These are phyloP conservation scores for Adela reaumurella DNA, from an alignment of 2,888 invertebrate genomes.

Conservation along the genomic window DNA sequence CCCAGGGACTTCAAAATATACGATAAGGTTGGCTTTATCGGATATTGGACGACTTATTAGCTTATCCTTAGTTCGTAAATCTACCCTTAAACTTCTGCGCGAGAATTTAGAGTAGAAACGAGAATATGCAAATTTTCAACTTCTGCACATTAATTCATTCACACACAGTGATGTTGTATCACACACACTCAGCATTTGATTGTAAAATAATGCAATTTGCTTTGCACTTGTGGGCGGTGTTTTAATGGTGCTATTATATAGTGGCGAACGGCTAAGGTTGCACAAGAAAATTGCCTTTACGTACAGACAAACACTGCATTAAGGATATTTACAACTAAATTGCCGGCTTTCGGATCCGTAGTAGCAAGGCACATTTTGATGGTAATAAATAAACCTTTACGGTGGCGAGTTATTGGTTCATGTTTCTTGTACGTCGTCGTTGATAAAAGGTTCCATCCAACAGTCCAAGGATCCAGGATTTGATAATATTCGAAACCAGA, in stretches of 20 bases:
- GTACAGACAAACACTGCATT: constrained; percentile 25
- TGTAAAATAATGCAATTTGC: constrained; percentile 50
- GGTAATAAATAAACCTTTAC: constrained; percentile 6
- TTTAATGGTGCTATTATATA: constrained; percentile 48
- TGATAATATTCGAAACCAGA: too few species aligned
- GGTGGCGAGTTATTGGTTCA: background rate
- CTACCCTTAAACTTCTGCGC: too few species aligned
- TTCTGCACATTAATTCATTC: background rate
- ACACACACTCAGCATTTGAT: constrained; percentile 52
- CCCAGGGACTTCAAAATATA: too few species aligned
- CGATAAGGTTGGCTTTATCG: too few species aligned
- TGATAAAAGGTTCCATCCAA: too few species aligned
- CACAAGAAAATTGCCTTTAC: constrained; percentile 40
- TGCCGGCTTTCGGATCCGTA: constrained; percentile 17
- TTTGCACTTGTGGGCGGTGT: constrained; percentile 47
- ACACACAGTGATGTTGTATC: background rate
- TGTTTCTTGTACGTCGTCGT: too few species aligned
- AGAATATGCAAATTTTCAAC: background rate
- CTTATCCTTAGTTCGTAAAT: too few species aligned
- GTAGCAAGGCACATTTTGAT: constrained; percentile 7
- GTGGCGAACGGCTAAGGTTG: constrained; percentile 35
- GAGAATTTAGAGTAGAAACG: too few species aligned
- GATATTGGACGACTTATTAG: too few species aligned
- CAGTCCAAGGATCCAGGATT: too few species aligned
- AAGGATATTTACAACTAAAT: constrained; percentile 25